phyloP scores from a whole-genome alignment of 2,888 invertebrate species.

The Zygogramma bicolorata region DNA sequence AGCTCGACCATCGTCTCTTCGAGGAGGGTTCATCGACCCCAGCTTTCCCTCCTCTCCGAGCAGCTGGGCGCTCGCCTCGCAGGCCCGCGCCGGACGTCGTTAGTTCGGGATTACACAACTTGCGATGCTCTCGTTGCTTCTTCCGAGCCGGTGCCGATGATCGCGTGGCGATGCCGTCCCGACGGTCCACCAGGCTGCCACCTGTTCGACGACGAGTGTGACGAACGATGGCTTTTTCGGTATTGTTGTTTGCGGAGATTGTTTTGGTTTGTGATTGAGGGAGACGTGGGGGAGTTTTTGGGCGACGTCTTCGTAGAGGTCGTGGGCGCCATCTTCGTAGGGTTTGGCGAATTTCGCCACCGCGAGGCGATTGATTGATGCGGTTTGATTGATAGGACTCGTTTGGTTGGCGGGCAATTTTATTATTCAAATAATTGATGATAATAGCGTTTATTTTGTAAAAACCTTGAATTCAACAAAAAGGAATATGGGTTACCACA shows the following conservation, averaged over 20 bases:
- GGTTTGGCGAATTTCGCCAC: neutral
- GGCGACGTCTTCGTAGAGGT: neutral
- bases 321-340: too few species aligned
- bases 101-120: conserved; percentile 53
- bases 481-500: too few species aligned
- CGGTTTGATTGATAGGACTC: too few species aligned
- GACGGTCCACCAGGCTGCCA: conserved; percentile 56
- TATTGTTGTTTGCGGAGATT: conserved; percentile 11
- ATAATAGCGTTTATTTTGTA: too few species aligned
- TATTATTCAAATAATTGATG: neutral
- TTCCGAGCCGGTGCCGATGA: conserved; percentile 49
- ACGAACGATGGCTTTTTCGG: conserved; percentile 44
- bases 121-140: conserved; percentile 57
- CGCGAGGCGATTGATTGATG: too few species aligned
- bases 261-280: conserved; percentile 41
- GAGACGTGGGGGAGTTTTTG: neutral
- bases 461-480: too few species aligned
- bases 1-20: conserved; percentile 61
- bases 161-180: conserved; percentile 60
- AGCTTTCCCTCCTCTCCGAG: conserved; percentile 59
- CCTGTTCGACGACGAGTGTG: conserved; percentile 46
- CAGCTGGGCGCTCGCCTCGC: conserved; percentile 60
- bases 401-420: neutral
- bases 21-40: conserved; percentile 65
- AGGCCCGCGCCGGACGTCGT: conserved; percentile 63